phyloP scores from a whole-genome alignment of 2,113 vertebrate genomes.

The Todiramphus chloris region DNA sequence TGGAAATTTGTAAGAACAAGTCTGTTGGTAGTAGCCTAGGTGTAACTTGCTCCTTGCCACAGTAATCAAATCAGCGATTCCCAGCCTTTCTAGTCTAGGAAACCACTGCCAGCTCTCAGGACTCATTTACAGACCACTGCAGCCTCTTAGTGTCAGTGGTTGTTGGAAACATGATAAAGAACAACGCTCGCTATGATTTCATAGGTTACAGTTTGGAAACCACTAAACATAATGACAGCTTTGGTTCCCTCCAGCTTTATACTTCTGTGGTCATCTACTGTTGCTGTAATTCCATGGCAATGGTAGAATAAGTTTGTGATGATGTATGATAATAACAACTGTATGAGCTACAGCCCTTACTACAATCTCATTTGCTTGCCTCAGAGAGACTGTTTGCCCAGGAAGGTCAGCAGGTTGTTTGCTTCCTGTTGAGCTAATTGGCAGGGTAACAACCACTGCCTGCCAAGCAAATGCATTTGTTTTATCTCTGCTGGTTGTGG shows the following conservation, averaged over 20 bases:
- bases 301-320: neutral
- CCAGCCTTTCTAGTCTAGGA: neutral
- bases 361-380: neutral
- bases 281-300: neutral
- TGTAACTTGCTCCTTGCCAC: neutral
- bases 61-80: neutral
- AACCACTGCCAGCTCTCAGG: neutral
- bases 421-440: conserved; percentile 49
- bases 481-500: neutral
- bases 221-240: neutral
- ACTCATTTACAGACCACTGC: neutral
- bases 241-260: neutral
- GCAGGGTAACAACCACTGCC: conserved; percentile 21
- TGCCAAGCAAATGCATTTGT: conserved; percentile 31
- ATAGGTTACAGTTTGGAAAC: neutral
- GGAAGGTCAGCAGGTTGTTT: conserved; percentile 48
- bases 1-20: neutral
- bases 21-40: neutral
- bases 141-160: neutral
- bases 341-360: neutral
- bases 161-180: neutral
- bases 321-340: neutral
- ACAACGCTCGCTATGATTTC: accelerated
- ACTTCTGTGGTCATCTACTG: neutral
- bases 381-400: neutral